A percentile compares a stretch with the other conserved stretches of the same genome.
These are phyloP conservation scores for Sarcophaga subvicina DNA, from an alignment of 2,888 invertebrate species.

Conservation along the genomic window DNA sequence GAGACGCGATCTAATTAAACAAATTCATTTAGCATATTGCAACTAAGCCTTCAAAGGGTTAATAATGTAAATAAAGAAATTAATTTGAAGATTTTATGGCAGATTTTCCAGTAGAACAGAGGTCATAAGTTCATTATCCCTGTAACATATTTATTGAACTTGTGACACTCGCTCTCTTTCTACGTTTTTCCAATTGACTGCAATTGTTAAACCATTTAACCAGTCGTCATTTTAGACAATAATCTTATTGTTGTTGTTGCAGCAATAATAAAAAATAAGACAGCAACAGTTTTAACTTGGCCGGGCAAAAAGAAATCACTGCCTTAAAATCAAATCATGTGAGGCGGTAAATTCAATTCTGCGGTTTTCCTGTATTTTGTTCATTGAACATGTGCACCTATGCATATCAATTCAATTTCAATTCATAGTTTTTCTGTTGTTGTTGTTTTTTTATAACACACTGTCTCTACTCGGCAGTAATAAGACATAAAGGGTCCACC, in stretches of 20 bases:
- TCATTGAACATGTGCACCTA: conserved; percentile 81
- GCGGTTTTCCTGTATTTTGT: conserved; percentile 80
- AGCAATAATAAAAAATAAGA: not conserved
- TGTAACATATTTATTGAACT: conserved; percentile 15
- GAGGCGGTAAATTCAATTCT: conserved; percentile 81
- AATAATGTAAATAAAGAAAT: too few relatives aligned
- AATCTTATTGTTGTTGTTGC: too few relatives aligned
- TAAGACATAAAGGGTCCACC: too few relatives aligned
- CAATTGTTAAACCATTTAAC: conserved; percentile 56
- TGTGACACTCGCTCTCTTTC: conserved; percentile 32
- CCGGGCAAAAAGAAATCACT: conserved; percentile 26
- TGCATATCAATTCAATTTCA: conserved; percentile 77
- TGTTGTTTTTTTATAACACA: conserved; percentile 21
- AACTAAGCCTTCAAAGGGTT: too few relatives aligned
- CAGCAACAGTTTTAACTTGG: not conserved
- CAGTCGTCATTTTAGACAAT: conserved; percentile 21
- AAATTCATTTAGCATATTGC: too few relatives aligned
- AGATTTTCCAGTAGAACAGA: conserved; percentile 15
- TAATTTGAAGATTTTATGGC: too few relatives aligned
- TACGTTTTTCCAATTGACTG: conserved; percentile 41
- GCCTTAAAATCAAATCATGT: conserved; percentile 75
- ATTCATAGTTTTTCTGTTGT: not conserved
- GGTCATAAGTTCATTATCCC: conserved; percentile 43
- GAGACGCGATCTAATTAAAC: too few relatives aligned
- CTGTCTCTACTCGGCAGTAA: too few relatives aligned